These are phyloP conservation scores for Drosophila busckii DNA, from an alignment of 1,140 invertebrate genomes.

Conservation along the genomic window DNA sequence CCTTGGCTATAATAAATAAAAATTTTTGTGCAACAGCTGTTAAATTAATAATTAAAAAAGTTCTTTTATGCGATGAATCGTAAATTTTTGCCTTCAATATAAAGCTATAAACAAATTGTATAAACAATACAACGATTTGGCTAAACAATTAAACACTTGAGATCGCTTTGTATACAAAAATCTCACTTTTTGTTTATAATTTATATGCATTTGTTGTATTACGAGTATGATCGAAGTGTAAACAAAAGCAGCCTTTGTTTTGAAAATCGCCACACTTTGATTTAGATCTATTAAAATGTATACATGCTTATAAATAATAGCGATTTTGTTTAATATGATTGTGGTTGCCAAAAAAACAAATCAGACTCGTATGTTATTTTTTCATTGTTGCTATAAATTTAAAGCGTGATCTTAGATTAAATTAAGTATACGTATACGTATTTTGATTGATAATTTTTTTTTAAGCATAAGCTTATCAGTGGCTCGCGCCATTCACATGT, in stretches of 20 bases:
- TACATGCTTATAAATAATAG: constrained; percentile 49
- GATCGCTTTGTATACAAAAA: too few species aligned
- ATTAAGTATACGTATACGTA: not conserved
- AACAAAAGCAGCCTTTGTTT: constrained; percentile 33
- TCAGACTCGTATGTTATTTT: constrained; percentile 11
- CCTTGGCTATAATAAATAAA: too few species aligned
- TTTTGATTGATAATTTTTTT: constrained; percentile 7
- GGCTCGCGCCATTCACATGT: constrained; percentile 66
- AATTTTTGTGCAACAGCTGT: too few species aligned
- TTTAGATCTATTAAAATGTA: constrained; percentile 51
- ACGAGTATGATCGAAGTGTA: constrained; percentile 25
- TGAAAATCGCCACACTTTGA: constrained; percentile 17
- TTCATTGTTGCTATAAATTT: constrained; percentile 21
- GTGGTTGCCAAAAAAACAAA: constrained; percentile 26
- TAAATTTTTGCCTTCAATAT: too few species aligned
- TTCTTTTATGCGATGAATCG: too few species aligned
- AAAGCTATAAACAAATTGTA: too few species aligned
- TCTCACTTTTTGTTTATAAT: too few species aligned
- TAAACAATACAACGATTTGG: too few species aligned
- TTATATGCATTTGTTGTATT: too few species aligned
- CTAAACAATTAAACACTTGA: too few species aligned
- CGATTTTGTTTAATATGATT: constrained; percentile 43
- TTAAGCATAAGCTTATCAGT: constrained; percentile 37
- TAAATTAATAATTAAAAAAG: too few species aligned
- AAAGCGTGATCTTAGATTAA: constrained; percentile 39